A percentile compares a stretch with the other conserved stretches of the same genome.
Conservation (phyloP, 2,888 invertebrate genomes). For the Apotomis capreana region DNA sequence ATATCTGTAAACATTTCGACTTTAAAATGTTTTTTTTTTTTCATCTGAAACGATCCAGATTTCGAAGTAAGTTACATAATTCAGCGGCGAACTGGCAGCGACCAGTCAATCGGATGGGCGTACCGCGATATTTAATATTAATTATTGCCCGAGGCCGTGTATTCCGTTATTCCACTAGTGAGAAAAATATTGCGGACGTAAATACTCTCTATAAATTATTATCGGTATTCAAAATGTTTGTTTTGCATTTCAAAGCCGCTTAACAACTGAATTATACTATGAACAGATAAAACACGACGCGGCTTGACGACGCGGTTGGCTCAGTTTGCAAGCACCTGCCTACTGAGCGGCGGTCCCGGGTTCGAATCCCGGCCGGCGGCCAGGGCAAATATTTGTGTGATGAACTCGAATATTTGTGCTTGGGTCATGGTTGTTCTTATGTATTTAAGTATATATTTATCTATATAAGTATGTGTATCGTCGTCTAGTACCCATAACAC, state of each 20-base stretch:
- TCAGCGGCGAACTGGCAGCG: constrained; percentile 21
- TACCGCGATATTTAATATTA: constrained; percentile 30
- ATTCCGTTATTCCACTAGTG: constrained; percentile 6
- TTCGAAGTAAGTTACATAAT: constrained; percentile 23
- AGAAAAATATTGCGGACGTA: neutral
- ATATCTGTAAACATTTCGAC: neutral
- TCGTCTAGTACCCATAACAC: too few species aligned
- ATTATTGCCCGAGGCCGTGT: constrained; percentile 21
- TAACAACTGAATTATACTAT: neutral
- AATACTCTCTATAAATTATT: neutral
- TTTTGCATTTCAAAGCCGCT: neutral
- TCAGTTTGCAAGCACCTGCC: too few species aligned
- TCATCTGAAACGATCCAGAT: neutral
- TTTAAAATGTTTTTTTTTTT: neutral
- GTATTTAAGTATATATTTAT: too few species aligned
- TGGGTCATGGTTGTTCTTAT: too few species aligned
- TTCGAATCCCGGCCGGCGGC: too few species aligned
- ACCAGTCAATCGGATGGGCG: constrained; percentile 26
- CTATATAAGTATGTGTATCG: too few species aligned
- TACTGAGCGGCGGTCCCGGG: too few species aligned
- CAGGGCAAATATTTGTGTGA: too few species aligned
- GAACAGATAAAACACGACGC: neutral
- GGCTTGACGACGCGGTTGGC: too few species aligned
- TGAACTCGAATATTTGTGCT: too few species aligned
- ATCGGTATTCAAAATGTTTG: neutral